phyloP scores from a whole-genome alignment of 2,888 invertebrate species.

The Hydriomena furcata region DNA sequence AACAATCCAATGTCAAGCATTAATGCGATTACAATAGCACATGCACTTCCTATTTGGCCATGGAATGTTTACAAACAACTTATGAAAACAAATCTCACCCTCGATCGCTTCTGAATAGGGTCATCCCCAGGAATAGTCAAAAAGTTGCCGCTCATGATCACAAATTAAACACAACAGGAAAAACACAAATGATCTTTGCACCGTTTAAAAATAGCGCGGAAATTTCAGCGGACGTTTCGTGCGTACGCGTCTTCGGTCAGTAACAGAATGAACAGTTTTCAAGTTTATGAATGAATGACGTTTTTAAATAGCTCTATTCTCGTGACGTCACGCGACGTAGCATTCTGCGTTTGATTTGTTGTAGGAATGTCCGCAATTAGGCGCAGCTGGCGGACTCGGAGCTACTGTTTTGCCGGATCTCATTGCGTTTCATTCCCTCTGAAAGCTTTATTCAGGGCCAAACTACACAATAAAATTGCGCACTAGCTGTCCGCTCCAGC shows the following conservation, averaged over 20 bases:
- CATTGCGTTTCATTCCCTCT: constrained; percentile 12
- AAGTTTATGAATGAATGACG: constrained; percentile 81
- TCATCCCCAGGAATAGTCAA: constrained; percentile 76
- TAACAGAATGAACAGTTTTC: constrained; percentile 53
- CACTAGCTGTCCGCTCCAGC: too few species aligned
- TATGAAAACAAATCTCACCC: constrained; percentile 62
- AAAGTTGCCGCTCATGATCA: constrained; percentile 79
- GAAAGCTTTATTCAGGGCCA: neutral
- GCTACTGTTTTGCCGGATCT: constrained; percentile 20
- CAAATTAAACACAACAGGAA: constrained; percentile 43
- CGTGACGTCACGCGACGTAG: constrained; percentile 56
- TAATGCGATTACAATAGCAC: constrained; percentile 23
- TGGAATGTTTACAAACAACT: constrained; percentile 22
- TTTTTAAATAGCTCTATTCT: constrained; percentile 62
- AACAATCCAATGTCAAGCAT: constrained; percentile 9
- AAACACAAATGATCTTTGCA: constrained; percentile 42
- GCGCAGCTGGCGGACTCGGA: constrained; percentile 29
- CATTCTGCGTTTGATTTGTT: constrained; percentile 65
- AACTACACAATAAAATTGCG: neutral
- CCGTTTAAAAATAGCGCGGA: constrained; percentile 47
- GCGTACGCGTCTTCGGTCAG: constrained; percentile 64
- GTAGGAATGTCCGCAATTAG: constrained; percentile 56
- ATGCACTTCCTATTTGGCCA: constrained; percentile 15
- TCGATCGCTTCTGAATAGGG: constrained; percentile 64
- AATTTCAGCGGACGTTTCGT: constrained; percentile 50